Base-by-base conservation (phyloP, 2,888 invertebrate species). In the Diabrotica balteata region DNA sequence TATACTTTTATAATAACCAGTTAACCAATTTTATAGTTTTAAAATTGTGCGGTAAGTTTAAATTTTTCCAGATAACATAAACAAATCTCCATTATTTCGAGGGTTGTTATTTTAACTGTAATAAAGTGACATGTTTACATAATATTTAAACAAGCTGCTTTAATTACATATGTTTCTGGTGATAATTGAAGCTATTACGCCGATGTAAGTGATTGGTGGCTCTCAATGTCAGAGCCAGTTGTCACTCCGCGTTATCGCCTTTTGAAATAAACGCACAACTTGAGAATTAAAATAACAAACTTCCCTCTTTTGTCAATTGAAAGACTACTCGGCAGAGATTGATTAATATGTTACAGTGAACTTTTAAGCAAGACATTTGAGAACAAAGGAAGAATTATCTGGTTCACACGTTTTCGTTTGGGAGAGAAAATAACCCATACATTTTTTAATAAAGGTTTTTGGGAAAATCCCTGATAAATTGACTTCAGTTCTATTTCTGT, bases 201-300 rank as follows among this genome's bases (percentile, higher is more conserved):
- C 50, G 45, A 59, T 43, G 50, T 50, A 59, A 59, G 50, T 59
- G 59, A 59, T 59, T 59, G 55, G 61, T 59, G 51, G 59, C 59
- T 67, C 53, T 68, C 63, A 63, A 60, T 68, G 64, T 68, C 68
- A 64, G 32, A 51, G 52, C 45, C 51, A 61, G 68, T 64, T 68
- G 68, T 64, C 62, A 66, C 68, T 42, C 60, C 57, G 46, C 63
- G 66, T 69, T 69, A 66, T 66, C 69, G 66, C 66, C 60, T 66
- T 60, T 54, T 43, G 59, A 70, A 67, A 70, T 70, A 59, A 70
- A 64, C 57, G 67, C 52, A 53, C 53, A 59, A 59, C 57, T 69
- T 54, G 50, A 50, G 64, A 68, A 71, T 71, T 71, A 69, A 71
- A 71, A 71, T 71, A 71, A 71, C 71, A 71, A 64, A 69, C 64